Evolutionary conservation across 2,797 vertebrate species (phyloP).

Genomic region (Perodicticus potto): DNA sequence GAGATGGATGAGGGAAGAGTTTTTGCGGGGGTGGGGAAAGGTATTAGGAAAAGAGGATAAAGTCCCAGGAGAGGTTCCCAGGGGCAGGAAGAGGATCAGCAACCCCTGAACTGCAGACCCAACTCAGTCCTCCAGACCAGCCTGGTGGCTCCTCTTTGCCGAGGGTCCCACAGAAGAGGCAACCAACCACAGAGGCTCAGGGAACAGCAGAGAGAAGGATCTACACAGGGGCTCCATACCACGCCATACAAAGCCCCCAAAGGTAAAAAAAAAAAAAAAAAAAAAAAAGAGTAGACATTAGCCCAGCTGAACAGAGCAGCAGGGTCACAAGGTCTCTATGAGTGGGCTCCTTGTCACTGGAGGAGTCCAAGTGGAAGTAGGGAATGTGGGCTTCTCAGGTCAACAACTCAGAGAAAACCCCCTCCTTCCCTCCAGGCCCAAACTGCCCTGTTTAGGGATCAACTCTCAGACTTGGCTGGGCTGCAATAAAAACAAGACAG

Average conservation of each 20-base stretch:
- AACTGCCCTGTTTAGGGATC: slow-evolving; percentile 76
- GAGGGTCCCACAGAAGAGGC: neutral
- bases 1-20: neutral
- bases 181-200: neutral
- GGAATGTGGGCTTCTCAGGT: neutral
- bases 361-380: slow-evolving; percentile 3
- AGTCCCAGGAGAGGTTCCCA: neutral
- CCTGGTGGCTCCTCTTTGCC: neutral
- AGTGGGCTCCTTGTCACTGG: slow-evolving; percentile 38
- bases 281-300: neutral
- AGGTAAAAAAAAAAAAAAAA: slow-evolving; percentile 2
- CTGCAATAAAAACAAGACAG: slow-evolving; percentile 82
- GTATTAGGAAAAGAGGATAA: neutral
- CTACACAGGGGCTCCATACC: neutral
- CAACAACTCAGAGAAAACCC: slow-evolving; percentile 44
- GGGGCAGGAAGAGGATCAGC: neutral
- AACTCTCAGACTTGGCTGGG: slow-evolving; percentile 78
- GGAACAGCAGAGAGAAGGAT: neutral
- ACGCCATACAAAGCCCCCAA: neutral
- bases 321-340: neutral
- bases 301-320: neutral
- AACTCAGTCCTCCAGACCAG: neutral
- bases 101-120: neutral
- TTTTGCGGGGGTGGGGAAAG: neutral
- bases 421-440: slow-evolving; percentile 33